These are phyloP conservation scores for Samia ricini DNA, from an alignment of 1,140 invertebrate genomes.

Conservation along the genomic window DNA sequence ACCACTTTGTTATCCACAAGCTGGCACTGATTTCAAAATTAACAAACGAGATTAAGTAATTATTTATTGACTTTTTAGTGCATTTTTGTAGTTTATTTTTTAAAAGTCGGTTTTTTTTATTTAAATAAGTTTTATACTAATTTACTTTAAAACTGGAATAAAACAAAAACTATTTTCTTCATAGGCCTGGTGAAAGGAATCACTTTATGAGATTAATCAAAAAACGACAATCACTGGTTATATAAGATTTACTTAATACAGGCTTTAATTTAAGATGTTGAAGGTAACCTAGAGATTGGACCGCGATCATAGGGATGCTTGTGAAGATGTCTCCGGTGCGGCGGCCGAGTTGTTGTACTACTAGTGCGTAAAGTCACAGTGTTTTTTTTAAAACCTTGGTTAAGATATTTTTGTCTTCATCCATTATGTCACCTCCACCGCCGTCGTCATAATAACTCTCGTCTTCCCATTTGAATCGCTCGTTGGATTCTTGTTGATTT, in stretches of 20 bases:
- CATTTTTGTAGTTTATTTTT: too few relatives aligned
- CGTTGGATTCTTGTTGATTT: slow-evolving; percentile 35
- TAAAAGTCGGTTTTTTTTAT: too few relatives aligned
- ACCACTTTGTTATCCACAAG: too few relatives aligned
- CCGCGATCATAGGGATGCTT: slow-evolving; percentile 73
- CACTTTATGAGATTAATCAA: background rate
- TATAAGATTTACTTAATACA: slow-evolving; percentile 15
- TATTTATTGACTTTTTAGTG: too few relatives aligned
- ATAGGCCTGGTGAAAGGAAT: background rate
- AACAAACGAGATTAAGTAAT: too few relatives aligned
- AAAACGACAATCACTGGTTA: background rate
- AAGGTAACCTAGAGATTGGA: slow-evolving; percentile 35
- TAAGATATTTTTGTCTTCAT: slow-evolving; percentile 49
- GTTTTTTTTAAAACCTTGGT: slow-evolving; percentile 1
- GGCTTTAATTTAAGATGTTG: slow-evolving; percentile 25
- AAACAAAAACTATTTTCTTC: background rate
- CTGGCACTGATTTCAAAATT: too few relatives aligned
- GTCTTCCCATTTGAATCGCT: slow-evolving; percentile 48
- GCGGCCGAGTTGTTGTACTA: slow-evolving; percentile 31
- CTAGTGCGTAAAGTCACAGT: slow-evolving; percentile 29
- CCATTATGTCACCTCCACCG: slow-evolving; percentile 50
- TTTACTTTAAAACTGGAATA: background rate
- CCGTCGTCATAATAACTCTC: slow-evolving; percentile 47
- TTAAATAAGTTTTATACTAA: background rate
- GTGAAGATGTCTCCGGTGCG: slow-evolving; percentile 70